A percentile compares a stretch with the other conserved stretches of the same genome.
Evolutionary conservation across 2,797 vertebrate species (phyloP).

Genomic region (Eidolon dupreanum): DNA sequence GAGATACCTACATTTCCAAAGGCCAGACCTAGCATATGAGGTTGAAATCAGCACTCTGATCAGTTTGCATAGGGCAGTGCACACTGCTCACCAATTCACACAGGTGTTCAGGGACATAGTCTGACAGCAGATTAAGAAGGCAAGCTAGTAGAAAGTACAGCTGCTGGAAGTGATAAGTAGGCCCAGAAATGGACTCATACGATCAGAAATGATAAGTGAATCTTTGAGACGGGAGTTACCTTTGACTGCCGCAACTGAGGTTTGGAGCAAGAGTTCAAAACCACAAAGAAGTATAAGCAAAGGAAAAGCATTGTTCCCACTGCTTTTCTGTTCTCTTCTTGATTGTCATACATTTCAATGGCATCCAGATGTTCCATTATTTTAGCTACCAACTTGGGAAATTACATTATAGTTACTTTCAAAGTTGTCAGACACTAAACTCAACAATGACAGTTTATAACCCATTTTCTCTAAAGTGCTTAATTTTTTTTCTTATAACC

Average conservation of each 20-base stretch:
- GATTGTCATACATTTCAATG: constrained; percentile 74
- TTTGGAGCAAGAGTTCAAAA: constrained; percentile 63
- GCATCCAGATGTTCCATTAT: constrained; percentile 79
- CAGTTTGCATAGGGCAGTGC: constrained; percentile 53
- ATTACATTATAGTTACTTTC: constrained; percentile 70
- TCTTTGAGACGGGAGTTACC: constrained; percentile 43
- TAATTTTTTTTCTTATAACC: constrained; percentile 57
- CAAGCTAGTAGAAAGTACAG: constrained; percentile 26
- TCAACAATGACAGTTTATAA: constrained; percentile 76
- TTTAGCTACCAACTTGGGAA: constrained; percentile 78
- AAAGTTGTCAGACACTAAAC: constrained; percentile 71
- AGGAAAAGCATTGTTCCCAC: constrained; percentile 1
- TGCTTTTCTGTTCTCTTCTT: constrained; percentile 55
- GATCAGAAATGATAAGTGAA: constrained; percentile 33
- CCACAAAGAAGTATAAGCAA: constrained; percentile 65
- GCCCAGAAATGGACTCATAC: neutral
- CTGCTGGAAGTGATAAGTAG: constrained; percentile 56
- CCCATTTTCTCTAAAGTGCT: constrained; percentile 73
- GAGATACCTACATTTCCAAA: constrained; percentile 45
- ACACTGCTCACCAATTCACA: neutral
- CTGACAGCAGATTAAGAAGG: constrained; percentile 60
- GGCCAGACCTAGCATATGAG: neutral
- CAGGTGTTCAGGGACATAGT: constrained; percentile 8
- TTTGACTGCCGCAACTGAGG: constrained; percentile 31
- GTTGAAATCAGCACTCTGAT: constrained; percentile 37